These are phyloP conservation scores for Pasiphila rectangulata DNA, from an alignment of 2,888 invertebrate species.

Conservation along the genomic window DNA sequence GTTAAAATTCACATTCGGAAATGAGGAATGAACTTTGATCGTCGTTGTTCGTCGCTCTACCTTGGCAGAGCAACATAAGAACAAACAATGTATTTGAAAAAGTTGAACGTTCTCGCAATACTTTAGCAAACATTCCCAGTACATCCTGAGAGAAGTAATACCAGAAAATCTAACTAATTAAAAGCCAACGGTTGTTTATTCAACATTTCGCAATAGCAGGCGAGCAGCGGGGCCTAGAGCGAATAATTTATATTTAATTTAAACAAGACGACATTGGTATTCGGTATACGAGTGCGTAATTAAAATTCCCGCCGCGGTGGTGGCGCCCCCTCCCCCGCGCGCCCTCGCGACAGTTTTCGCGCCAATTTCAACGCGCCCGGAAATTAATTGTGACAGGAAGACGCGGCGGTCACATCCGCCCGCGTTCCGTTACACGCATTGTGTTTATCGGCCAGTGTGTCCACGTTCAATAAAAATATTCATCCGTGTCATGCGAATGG, in stretches of 20 bases:
- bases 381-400: slow-evolving; percentile 82
- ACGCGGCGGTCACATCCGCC: slow-evolving; percentile 77
- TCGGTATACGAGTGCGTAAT: slow-evolving; percentile 81
- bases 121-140: slow-evolving; percentile 24
- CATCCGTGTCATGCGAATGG: slow-evolving; percentile 34
- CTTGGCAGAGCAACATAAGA: neutral
- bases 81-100: slow-evolving; percentile 5
- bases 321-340: slow-evolving; percentile 50
- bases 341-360: slow-evolving; percentile 78
- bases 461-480: slow-evolving; percentile 46
- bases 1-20: neutral
- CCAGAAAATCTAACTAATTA: slow-evolving; percentile 65
- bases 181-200: slow-evolving; percentile 72
- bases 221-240: slow-evolving; percentile 73
- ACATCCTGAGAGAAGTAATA: slow-evolving; percentile 34
- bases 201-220: slow-evolving; percentile 69
- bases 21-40: neutral
- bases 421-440: slow-evolving; percentile 71
- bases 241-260: slow-evolving; percentile 82
- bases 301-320: slow-evolving; percentile 77
- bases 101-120: slow-evolving; percentile 8
- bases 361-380: slow-evolving; percentile 81
- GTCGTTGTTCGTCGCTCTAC: neutral
- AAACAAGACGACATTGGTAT: slow-evolving; percentile 81
- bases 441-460: slow-evolving; percentile 53